Conservation (phyloP, 2,888 invertebrate species). For the Melanophora roralis region DNA sequence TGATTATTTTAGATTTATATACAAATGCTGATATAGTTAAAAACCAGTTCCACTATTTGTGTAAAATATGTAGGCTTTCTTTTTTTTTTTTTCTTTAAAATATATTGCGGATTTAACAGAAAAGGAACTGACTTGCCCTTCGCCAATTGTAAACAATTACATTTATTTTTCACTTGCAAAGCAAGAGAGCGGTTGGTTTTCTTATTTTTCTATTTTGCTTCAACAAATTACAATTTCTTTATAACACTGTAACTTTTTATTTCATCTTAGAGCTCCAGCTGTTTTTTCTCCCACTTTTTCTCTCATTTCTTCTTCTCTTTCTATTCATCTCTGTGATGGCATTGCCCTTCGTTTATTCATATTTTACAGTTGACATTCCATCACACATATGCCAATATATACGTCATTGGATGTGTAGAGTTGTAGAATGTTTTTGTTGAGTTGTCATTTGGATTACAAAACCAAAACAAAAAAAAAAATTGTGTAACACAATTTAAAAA, state of each 20-base stretch:
- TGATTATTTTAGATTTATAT: no score
- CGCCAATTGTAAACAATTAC: not conserved
- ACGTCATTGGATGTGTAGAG: conserved; percentile 5
- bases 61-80: no score
- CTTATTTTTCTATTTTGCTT: no score
- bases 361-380: conserved; percentile 42
- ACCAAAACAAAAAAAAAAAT: conserved; percentile 27
- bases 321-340: not conserved
- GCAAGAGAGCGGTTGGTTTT: not conserved
- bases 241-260: not conserved
- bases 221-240: not conserved
- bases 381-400: not conserved
- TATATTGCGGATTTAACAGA: no score
- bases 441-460: conserved; percentile 31
- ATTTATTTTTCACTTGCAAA: not conserved
- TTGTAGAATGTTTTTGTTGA: conserved; percentile 27
- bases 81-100: no score
- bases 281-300: not conserved
- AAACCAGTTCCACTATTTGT: no score
- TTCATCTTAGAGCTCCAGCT: not conserved
- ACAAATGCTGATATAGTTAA: no score
- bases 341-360: conserved; percentile 51
- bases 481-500: conserved; percentile 55
- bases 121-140: not conserved
- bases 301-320: no score